Base-by-base conservation (phyloP, 2,113 vertebrate genomes). In the Podarcis cretensis region DNA sequence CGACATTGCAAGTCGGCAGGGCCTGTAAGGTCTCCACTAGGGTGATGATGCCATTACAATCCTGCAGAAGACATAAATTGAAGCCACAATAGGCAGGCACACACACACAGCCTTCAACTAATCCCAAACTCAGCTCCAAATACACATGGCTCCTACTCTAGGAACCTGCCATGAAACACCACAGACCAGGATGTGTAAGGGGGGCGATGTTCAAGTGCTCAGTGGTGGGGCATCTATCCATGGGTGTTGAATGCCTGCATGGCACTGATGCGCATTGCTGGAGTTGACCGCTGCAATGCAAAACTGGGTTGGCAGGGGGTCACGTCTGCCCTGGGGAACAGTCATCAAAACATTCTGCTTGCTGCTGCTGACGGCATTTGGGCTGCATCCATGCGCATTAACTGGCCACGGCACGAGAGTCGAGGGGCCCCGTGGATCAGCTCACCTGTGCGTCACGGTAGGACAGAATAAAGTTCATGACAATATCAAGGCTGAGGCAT, bases 401-500 rank as follows among this genome's bases (percentile, higher is more conserved):
- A 6, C 10, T 10, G 5, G 5, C 16, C 7, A 0, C 6, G 18
- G 27, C 9, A 16, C 2, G 25, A 63, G 71, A 3, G 1, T 54
- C 1, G 7, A 5, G 1, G 20, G 37, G 21, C 23, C 59, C 23
- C 1, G 5, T 6, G 18, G 48, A 68, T 12, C n/a, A 65, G 1
- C 84, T 54, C 75, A 97, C 98, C 98, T 98, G 98, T 27, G 98
- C 96, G 1, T 99, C 98, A 0, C 98, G 97, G 95, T 99, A 99
- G 88, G 98, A 98, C 20, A 99, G 95, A 79, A 99, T 94, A 73
- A 99, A 96, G 94, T 98, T 99, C 95, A 98, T 97, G 91, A 99
- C 93, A 2, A 99, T 98, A 85, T 99, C 98, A 0, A 98, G 97
- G 75, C 97, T 98, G 87, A 99, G 97, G 87, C 98, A 96, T 93